Evolutionary conservation across 2,888 invertebrate species (phyloP).

Genomic region (Heliconius charithonia): DNA sequence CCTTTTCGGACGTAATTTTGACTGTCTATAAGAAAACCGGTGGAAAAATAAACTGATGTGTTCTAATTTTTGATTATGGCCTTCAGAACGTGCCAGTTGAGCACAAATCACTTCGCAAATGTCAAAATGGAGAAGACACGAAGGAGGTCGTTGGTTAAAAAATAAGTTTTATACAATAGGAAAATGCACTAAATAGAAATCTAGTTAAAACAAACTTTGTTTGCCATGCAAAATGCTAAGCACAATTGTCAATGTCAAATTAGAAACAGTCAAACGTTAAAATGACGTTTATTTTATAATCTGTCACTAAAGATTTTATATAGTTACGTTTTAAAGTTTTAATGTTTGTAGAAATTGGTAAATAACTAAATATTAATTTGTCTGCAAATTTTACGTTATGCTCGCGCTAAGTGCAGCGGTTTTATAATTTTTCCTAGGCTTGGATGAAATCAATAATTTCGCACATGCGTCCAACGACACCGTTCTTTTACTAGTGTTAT

Average conservation of each 20-base stretch:
- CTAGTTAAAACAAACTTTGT: background rate
- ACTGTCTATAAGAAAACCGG: slow-evolving; percentile 46
- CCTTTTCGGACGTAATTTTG: slow-evolving; percentile 34
- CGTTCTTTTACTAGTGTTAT: background rate
- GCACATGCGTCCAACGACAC: slow-evolving; percentile 54
- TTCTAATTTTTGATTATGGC: background rate
- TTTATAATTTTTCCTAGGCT: background rate
- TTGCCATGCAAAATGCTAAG: slow-evolving; percentile 28
- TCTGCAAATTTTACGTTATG: background rate
- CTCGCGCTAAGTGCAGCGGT: background rate
- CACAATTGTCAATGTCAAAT: slow-evolving; percentile 20
- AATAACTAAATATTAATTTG: background rate
- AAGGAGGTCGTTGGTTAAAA: background rate
- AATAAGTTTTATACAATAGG: background rate
- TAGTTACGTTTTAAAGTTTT: background rate
- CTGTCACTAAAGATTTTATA: background rate
- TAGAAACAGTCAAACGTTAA: background rate
- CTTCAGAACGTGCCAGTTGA: background rate
- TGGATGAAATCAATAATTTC: slow-evolving; percentile 55
- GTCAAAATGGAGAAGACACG: background rate
- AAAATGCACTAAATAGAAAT: background rate
- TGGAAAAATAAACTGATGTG: slow-evolving; percentile 30
- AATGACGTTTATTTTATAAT: slow-evolving; percentile 17
- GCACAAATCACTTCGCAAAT: background rate
- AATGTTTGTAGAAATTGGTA: background rate